Percentiles rank a stretch among this genome's conserved stretches.
Conservation (phyloP, 2,113 vertebrate genomes). For the Trichechus manatus region DNA sequence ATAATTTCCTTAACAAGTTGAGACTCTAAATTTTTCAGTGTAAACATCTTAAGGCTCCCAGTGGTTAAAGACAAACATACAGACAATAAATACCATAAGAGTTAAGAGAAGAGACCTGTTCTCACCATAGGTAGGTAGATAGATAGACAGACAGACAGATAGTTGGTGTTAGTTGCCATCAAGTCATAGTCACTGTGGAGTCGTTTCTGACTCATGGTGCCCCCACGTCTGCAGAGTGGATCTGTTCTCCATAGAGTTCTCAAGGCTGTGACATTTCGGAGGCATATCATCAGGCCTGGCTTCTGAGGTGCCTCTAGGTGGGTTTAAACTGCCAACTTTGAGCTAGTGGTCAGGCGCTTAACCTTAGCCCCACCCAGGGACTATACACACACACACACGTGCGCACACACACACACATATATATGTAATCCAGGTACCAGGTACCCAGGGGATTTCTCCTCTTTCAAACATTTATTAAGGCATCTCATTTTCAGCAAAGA, state of each 20-base stretch:
- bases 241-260: no score
- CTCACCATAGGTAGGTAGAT: not conserved
- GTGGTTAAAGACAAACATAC: constrained; percentile 24
- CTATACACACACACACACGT: no score
- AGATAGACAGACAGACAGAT: not conserved
- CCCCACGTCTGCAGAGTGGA: no score
- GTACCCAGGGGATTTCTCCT: not conserved
- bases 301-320: not conserved
- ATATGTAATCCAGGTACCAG: not conserved
- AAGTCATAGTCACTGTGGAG: not conserved
- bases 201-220: not conserved
- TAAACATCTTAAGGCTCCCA: not conserved
- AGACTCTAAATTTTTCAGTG: not conserved
- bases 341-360: no score
- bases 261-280: no score
- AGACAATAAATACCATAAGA: not conserved
- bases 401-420: no score
- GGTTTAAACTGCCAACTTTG: not conserved
- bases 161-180: not conserved
- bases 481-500: constrained; percentile 21
- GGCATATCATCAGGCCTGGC: not conserved
- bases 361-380: no score
- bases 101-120: not conserved
- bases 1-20: constrained; percentile 23
- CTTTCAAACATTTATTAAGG: not conserved